Evolutionary conservation across 2,797 vertebrate species (phyloP).

Genomic region (Euthynnus affinis): DNA sequence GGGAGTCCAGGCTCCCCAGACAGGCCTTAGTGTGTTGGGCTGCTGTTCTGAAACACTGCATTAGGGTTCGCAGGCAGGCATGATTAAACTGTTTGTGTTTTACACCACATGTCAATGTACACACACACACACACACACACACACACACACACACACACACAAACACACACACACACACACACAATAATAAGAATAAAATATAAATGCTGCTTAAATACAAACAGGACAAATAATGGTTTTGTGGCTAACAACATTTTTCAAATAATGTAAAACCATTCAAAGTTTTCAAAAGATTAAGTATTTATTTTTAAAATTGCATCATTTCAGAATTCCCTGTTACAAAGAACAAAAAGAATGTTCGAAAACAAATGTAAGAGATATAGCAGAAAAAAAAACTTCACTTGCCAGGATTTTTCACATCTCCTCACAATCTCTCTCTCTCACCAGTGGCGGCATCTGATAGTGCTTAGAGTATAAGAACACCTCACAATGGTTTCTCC

Average conservation of each 20-base stretch:
- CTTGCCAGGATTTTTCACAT: conserved; percentile 25
- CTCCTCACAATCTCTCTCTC: conserved; percentile 32
- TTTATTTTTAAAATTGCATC: conserved; percentile 32
- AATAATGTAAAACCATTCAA: conserved; percentile 51
- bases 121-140: conserved; percentile 31
- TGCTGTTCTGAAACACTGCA: conserved; percentile 73
- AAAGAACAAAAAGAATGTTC: conserved; percentile 25
- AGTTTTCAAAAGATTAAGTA: conserved; percentile 31
- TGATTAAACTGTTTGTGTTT: conserved; percentile 82
- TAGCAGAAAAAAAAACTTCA: conserved; percentile 10
- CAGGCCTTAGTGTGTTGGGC: conserved; percentile 64
- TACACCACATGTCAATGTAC: conserved; percentile 33
- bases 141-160: conserved; percentile 30
- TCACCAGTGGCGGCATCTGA: conserved; percentile 46
- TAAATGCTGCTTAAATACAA: conserved; percentile 50
- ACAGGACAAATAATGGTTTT: conserved; percentile 43
- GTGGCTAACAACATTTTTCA: conserved; percentile 33
- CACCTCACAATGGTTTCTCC: conserved; percentile 58
- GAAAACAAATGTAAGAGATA: conserved; percentile 21
- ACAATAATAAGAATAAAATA: conserved; percentile 22
- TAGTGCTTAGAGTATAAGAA: conserved; percentile 31
- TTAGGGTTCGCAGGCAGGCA: conserved; percentile 70
- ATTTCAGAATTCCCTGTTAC: conserved; percentile 20
- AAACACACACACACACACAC: too few species aligned
- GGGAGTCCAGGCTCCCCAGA: conserved; percentile 79